Evolutionary conservation across 2,888 invertebrate genomes (phyloP).

Genomic region (Phortica magna): DNA sequence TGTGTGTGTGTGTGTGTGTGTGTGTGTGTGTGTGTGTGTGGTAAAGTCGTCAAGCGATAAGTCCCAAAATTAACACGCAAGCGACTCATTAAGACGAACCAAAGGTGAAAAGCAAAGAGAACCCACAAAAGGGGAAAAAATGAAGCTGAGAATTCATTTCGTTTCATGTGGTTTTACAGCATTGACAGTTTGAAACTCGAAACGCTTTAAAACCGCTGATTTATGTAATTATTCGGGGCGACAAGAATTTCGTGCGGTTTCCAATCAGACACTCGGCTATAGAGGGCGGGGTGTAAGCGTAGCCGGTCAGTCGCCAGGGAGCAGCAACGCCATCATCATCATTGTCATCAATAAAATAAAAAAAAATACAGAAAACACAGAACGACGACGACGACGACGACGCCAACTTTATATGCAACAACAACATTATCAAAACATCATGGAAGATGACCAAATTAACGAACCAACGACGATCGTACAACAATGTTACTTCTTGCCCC

Average conservation of each 20-base stretch:
- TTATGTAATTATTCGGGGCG: conserved; percentile 72
- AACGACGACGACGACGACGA: conserved; percentile 43
- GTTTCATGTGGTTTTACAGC: conserved; percentile 37
- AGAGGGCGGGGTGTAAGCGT: background rate
- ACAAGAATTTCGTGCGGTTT: conserved; percentile 66
- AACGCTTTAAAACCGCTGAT: conserved; percentile 72
- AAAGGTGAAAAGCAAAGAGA: background rate
- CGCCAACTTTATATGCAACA: conserved; percentile 46
- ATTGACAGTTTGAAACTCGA: conserved; percentile 72
- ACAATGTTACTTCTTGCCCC: background rate
- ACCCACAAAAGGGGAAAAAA: background rate
- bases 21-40: background rate
- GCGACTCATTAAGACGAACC: conserved; percentile 4
- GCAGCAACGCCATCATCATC: conserved; percentile 8
- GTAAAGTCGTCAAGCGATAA: background rate
- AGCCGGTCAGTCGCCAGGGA: background rate
- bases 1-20: background rate
- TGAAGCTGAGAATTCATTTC: conserved; percentile 20
- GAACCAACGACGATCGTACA: conserved; percentile 35
- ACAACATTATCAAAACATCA: conserved; percentile 73
- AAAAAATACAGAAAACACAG: conserved; percentile 29
- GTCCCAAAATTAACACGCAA: conserved; percentile 20
- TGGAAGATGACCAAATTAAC: conserved; percentile 75
- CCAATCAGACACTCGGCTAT: conserved; percentile 6
- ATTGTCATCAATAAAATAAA: background rate